Percentiles rank a stretch among this genome's conserved stretches.
These are phyloP conservation scores for Tachuris rubrigastra DNA, from an alignment of 2,113 vertebrate species.

Conservation along the genomic window DNA sequence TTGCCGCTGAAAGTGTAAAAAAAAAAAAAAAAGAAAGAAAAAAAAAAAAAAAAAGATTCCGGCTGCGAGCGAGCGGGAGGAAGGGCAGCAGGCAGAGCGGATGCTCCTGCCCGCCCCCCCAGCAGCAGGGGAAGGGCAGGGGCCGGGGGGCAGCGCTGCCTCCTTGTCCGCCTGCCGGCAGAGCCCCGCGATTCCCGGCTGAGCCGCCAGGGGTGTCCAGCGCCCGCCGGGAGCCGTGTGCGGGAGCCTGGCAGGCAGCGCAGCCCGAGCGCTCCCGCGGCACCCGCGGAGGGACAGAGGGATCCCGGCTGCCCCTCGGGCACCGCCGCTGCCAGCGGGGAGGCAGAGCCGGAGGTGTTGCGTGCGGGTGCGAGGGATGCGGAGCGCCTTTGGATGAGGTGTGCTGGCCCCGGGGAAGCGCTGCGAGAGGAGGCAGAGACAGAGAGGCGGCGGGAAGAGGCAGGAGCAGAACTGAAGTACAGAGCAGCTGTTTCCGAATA, in stretches of 20 bases:
- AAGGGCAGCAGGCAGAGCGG: neutral
- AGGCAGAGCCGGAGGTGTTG: constrained; percentile 17
- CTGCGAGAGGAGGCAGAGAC: neutral
- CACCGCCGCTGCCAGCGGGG: neutral
- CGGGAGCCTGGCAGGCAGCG: too few relatives aligned
- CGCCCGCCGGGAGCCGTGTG: neutral
- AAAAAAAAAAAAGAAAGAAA: too few relatives aligned
- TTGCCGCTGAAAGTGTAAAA: neutral
- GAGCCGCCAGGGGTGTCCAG: too few relatives aligned
- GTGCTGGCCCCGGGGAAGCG: constrained; percentile 5
- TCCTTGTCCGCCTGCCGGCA: neutral
- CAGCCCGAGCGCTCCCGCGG: neutral
- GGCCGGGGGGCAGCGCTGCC: neutral
- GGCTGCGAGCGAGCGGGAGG: too few relatives aligned
- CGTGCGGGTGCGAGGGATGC: neutral
- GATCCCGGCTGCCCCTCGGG: neutral
- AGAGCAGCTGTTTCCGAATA: constrained; percentile 36
- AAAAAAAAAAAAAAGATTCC: too few relatives aligned
- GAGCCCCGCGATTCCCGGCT: constrained; percentile 45
- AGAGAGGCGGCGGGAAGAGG: neutral
- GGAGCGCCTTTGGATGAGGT: constrained; percentile 43
- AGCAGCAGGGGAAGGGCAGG: neutral
- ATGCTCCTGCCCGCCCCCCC: too few relatives aligned
- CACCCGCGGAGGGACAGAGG: neutral
- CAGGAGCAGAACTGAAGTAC: constrained; percentile 31